Conservation (phyloP, 2,888 invertebrate genomes). For the Nowickia ferox region DNA sequence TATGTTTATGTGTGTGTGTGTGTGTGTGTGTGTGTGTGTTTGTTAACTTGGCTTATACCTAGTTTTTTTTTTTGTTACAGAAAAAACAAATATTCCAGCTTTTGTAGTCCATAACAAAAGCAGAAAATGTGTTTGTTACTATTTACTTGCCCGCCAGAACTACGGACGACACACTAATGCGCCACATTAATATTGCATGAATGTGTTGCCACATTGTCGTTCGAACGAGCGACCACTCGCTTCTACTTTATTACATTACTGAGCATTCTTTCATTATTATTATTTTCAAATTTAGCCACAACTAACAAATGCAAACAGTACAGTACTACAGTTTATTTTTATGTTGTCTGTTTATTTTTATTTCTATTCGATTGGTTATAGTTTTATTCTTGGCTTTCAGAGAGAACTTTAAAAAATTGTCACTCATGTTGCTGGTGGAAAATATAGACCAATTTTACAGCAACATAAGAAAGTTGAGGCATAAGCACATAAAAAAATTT, state of each 20-base stretch:
- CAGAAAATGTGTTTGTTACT: slow-evolving; percentile 19
- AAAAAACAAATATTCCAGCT: slow-evolving; percentile 10
- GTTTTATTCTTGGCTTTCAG: background rate
- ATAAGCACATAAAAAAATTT: background rate
- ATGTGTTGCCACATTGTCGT: slow-evolving; percentile 34
- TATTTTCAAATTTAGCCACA: slow-evolving; percentile 4
- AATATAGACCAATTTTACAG: background rate
- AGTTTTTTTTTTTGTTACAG: background rate
- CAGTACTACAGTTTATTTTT: slow-evolving; percentile 21
- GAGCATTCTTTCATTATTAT: slow-evolving; percentile 28
- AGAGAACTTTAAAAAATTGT: background rate
- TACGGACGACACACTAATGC: slow-evolving; percentile 8
- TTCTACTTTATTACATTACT: slow-evolving; percentile 15
- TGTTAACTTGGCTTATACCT: slow-evolving; percentile 33
- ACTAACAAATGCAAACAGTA: background rate
- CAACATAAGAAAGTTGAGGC: background rate
- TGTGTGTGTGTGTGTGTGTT: background rate
- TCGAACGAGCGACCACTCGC: background rate
- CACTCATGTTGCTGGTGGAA: background rate
- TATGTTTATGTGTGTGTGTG: no score
- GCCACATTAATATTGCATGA: slow-evolving; percentile 2
- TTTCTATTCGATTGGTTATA: background rate
- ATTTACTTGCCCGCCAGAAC: slow-evolving; percentile 10
- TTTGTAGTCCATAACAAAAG: slow-evolving; percentile 6
- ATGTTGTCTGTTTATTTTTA: background rate